Conservation (phyloP, 2,113 vertebrate species). For the Ictalurus furcatus region DNA sequence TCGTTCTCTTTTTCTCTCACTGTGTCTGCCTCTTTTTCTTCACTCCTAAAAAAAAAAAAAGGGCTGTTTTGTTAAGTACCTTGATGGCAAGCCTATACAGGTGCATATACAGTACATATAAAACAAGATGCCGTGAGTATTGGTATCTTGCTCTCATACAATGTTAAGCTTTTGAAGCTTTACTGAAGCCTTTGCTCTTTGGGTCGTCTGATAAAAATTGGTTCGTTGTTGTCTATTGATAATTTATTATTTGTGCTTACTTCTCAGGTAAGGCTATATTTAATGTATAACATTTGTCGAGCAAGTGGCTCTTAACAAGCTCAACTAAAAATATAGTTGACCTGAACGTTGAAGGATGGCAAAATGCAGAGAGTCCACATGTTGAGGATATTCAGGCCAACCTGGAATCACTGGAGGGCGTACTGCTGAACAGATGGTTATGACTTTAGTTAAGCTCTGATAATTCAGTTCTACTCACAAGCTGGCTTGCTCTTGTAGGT, state of each 20-base stretch:
- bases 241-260: slow-evolving; percentile 4
- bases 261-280: not conserved
- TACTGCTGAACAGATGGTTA: slow-evolving; percentile 58
- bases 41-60: slow-evolving; percentile 10
- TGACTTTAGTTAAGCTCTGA: slow-evolving; percentile 60
- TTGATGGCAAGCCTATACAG: not conserved
- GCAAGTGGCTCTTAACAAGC: slow-evolving; percentile 16
- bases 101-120: not conserved
- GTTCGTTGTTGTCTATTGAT: not conserved
- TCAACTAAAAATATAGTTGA: slow-evolving; percentile 25
- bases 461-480: slow-evolving; percentile 52
- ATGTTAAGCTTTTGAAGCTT: not conserved
- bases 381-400: slow-evolving; percentile 37
- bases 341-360: slow-evolving; percentile 8
- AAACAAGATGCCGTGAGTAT: not conserved
- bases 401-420: slow-evolving; percentile 47
- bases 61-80: not conserved
- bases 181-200: not conserved
- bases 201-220: not conserved
- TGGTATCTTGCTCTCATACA: not conserved
- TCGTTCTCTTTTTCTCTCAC: slow-evolving; percentile 38
- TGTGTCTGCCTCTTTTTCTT: slow-evolving; percentile 17
- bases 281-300: slow-evolving; percentile 14
- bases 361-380: slow-evolving; percentile 24
- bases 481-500: slow-evolving; percentile 35